Evolutionary conservation across 2,113 vertebrate genomes (phyloP).

Genomic region (Rissa tridactyla): DNA sequence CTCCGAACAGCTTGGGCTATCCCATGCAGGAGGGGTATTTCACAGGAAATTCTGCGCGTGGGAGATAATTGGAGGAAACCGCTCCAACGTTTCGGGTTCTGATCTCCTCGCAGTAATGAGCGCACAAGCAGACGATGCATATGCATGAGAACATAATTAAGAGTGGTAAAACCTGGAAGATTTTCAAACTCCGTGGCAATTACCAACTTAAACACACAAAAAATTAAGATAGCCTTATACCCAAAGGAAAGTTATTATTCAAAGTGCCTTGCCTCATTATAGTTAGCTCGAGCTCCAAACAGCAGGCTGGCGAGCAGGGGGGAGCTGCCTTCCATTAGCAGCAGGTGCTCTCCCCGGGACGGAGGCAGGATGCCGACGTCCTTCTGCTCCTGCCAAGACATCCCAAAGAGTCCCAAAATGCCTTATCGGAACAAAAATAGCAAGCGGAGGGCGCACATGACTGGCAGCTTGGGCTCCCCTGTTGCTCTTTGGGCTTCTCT

Average conservation of each 20-base stretch:
- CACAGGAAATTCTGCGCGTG: slow-evolving; percentile 13
- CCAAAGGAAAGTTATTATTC: slow-evolving; percentile 66
- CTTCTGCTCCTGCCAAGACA: not conserved
- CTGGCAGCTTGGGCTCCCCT: slow-evolving; percentile 20
- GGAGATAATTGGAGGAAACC: slow-evolving; percentile 39
- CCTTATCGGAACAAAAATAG: slow-evolving; percentile 1
- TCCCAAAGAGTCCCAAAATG: not conserved
- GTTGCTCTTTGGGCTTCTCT: slow-evolving; percentile 31
- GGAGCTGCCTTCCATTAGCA: slow-evolving; percentile 28
- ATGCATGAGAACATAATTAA: slow-evolving; percentile 79
- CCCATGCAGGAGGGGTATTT: slow-evolving; percentile 31
- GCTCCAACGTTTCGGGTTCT: slow-evolving; percentile 38
- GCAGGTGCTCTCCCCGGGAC: slow-evolving; percentile 17
- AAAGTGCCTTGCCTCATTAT: slow-evolving; percentile 64
- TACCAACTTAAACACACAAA: slow-evolving; percentile 69
- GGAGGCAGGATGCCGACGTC: slow-evolving; percentile 11
- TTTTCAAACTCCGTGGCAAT: slow-evolving; percentile 75
- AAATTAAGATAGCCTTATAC: slow-evolving; percentile 66
- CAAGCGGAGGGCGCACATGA: not conserved
- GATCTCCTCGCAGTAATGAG: slow-evolving; percentile 65
- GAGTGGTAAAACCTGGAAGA: slow-evolving; percentile 75
- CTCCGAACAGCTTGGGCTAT: slow-evolving; percentile 4
- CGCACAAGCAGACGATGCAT: slow-evolving; percentile 66
- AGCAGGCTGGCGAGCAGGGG: not conserved
- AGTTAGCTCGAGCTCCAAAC: slow-evolving; percentile 15